phyloP scores from a whole-genome alignment of 2,113 vertebrate species.

The Crotalus helleri region DNA sequence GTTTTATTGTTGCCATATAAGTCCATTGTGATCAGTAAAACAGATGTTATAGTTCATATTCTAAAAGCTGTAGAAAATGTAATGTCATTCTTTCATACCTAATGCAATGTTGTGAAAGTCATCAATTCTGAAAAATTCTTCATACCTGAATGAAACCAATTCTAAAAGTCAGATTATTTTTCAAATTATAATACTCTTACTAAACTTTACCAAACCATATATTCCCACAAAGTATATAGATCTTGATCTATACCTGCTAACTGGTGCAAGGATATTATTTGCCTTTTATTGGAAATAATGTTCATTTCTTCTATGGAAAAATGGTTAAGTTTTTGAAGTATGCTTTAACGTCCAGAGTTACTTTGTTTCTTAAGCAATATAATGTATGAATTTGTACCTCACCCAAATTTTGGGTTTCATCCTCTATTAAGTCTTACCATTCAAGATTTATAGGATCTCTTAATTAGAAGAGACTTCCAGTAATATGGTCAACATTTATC shows the following conservation, averaged over 20 bases:
- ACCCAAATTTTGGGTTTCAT: too few relatives aligned
- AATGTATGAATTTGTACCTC: too few relatives aligned
- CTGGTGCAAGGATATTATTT: background rate
- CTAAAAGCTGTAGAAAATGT: background rate
- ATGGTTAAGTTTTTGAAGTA: too few relatives aligned
- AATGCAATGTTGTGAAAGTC: background rate
- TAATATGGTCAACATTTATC: too few relatives aligned
- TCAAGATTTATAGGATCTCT: too few relatives aligned
- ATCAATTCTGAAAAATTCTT: background rate
- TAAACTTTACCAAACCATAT: background rate
- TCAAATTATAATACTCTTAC: background rate
- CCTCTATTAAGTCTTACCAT: too few relatives aligned
- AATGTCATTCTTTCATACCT: background rate
- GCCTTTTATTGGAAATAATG: too few relatives aligned
- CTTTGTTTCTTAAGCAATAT: too few relatives aligned
- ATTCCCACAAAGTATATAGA: background rate
- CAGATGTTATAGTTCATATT: background rate
- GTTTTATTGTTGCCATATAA: background rate
- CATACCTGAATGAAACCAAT: background rate
- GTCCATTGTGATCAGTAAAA: background rate
- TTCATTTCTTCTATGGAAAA: too few relatives aligned
- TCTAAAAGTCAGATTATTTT: background rate
- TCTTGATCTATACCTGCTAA: background rate
- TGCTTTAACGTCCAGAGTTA: too few relatives aligned
- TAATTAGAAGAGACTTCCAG: too few relatives aligned